Conservation (phyloP, 2,113 vertebrate species). For the Rhea pennata region DNA sequence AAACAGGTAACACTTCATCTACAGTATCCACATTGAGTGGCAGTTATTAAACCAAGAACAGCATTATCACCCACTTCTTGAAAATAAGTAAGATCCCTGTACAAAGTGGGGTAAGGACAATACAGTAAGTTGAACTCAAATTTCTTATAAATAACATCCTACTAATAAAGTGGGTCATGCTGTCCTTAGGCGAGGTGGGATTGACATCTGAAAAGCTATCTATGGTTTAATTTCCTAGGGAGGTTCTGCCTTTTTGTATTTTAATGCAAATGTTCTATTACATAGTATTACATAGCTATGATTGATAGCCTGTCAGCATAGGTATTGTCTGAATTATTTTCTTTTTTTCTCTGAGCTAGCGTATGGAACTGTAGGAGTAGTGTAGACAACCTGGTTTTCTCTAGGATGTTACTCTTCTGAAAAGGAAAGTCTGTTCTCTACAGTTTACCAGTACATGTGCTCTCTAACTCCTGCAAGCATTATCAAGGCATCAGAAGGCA, state of each 20-base stretch:
- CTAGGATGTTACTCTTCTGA: not conserved
- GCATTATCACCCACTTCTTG: not conserved
- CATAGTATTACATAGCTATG: not conserved
- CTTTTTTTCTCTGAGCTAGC: not conserved
- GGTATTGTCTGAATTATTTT: not conserved
- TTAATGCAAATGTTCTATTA: not conserved
- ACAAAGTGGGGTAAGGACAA: not conserved
- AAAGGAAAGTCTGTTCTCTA: not conserved
- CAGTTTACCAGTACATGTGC: not conserved
- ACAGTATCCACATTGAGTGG: not conserved
- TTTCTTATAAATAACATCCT: not conserved
- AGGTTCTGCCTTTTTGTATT: not conserved
- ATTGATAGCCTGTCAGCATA: not conserved
- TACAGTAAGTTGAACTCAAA: not conserved
- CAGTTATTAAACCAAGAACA: not conserved
- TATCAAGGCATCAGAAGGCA: constrained; percentile 72
- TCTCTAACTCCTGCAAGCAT: not conserved
- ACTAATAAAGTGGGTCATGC: not conserved
- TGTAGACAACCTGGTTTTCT: not conserved
- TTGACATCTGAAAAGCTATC: not conserved
- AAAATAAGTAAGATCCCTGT: constrained; percentile 7
- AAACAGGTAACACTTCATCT: not conserved
- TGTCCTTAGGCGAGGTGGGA: not conserved
- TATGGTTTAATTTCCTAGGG: not conserved
- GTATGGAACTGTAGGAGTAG: not conserved